Evolutionary conservation across 2,888 invertebrate genomes (phyloP), one percentile per base, ranked within the genome.

Genomic region (Hirtodrosophila histrioides): DNA sequence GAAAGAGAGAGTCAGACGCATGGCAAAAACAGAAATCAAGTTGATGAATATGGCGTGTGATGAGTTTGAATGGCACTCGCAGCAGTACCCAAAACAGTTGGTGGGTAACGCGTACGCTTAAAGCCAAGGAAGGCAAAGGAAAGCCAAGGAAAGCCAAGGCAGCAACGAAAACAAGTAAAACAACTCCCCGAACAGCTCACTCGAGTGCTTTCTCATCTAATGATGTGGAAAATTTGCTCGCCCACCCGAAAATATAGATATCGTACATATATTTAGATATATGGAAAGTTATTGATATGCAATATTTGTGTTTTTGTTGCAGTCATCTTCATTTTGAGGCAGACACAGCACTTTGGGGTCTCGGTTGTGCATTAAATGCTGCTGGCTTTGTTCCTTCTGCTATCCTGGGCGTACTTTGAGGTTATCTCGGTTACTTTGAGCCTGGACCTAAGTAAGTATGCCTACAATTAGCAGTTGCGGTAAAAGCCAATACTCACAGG

Each of bases 221-320:
- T 88, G 88, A 89, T 77, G 89, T 75, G 88, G 89, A 88, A 89
- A 89, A 88, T 89, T 77, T 72, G 71, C 51, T 63, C 57, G 67
- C 65, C 62, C 71, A 56, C 23, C 58, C 63, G 60, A 60, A 64
- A 48, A 46, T 43, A 31, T 36, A 45, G 44, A 50, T 46, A 35
- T 44, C 12, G 36, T 29, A 27, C 40, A 23, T 6, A 53, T 49
- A 61, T n/a, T 40, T 10, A 37, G 43, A 54, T 37, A 44, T 50
- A 55, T 51, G 41, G 40, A 69, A 58, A 65, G 62, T 65, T 84
- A 81, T 81, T 78, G 82, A 81, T 81, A 82, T 82, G 82, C 78
- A 78, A 66, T 72, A 74, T 76, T 76, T 76, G 66, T 72, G 67
- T 58, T 71, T 65, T 64, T 61, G 67, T 41, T 78, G 67, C 70